Conservation (phyloP, 1,140 invertebrate genomes). For the Trissolcus basalis region DNA sequence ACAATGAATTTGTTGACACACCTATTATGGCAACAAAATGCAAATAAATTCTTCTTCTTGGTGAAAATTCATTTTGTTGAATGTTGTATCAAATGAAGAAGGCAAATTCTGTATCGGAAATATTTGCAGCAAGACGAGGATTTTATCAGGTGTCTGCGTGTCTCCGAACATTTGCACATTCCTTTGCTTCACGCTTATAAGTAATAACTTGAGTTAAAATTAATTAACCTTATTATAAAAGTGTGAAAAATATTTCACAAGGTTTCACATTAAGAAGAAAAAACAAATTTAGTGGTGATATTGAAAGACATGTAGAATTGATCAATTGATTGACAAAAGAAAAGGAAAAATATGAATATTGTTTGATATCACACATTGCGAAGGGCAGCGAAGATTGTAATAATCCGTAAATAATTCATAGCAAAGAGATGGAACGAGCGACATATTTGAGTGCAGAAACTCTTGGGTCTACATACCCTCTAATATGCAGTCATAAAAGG, state of each 20-base stretch:
- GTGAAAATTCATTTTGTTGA: slow-evolving; percentile 42
- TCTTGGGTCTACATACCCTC: slow-evolving; percentile 28
- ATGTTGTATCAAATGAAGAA: slow-evolving; percentile 20
- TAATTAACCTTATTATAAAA: slow-evolving; percentile 53
- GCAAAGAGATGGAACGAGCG: background rate
- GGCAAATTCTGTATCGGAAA: slow-evolving; percentile 50
- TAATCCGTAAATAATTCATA: background rate
- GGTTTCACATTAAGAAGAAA: too few species aligned
- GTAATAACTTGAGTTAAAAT: slow-evolving; percentile 46
- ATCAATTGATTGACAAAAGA: too few species aligned
- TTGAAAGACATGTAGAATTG: too few species aligned
- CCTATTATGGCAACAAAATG: background rate
- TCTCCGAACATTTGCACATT: slow-evolving; percentile 55
- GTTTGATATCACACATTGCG: too few species aligned
- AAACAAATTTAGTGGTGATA: too few species aligned
- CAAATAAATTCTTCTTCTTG: slow-evolving; percentile 9
- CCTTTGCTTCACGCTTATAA: slow-evolving; percentile 47
- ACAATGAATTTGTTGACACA: too few species aligned
- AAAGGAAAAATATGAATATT: too few species aligned
- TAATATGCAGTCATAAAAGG: slow-evolving; percentile 7
- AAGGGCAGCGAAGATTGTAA: background rate
- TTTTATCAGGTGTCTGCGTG: slow-evolving; percentile 57
- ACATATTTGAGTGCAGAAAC: slow-evolving; percentile 19
- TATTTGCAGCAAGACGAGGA: slow-evolving; percentile 45
- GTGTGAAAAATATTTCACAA: background rate